Conservation (phyloP, 2,797 vertebrate genomes). For the Darevskia mixta region DNA sequence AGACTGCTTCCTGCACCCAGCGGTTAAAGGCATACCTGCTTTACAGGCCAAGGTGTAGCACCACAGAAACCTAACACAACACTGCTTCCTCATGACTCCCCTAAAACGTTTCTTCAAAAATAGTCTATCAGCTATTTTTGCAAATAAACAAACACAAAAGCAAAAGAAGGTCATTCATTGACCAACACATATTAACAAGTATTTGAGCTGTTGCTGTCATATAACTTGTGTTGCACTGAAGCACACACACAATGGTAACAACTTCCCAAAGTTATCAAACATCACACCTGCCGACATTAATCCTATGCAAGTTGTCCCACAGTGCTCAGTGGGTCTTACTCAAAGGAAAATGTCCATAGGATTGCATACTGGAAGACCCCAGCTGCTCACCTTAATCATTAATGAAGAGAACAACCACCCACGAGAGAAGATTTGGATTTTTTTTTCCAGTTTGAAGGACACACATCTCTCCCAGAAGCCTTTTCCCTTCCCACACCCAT, state of each 20-base stretch:
- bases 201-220: neutral
- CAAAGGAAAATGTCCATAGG: neutral
- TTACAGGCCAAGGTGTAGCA: slow-evolving; percentile 47
- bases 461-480: slow-evolving; percentile 42
- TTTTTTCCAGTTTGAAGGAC: slow-evolving; percentile 54
- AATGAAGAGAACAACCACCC: neutral
- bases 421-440: neutral
- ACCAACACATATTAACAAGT: neutral
- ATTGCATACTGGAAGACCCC: neutral
- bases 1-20: no score
- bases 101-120: slow-evolving; percentile 37
- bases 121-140: neutral
- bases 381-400: neutral
- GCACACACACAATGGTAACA: slow-evolving; percentile 11
- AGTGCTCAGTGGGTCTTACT: no score
- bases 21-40: slow-evolving; percentile 40
- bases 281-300: slow-evolving; percentile 23
- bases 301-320: neutral
- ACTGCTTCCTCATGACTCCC: slow-evolving; percentile 51
- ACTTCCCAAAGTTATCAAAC: slow-evolving; percentile 43
- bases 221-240: neutral
- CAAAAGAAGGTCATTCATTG: neutral
- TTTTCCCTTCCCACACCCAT: neutral
- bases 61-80: slow-evolving; percentile 41
- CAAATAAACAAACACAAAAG: neutral